Conservation (phyloP, 2,888 invertebrate species). For the Morpho deidamia region DNA sequence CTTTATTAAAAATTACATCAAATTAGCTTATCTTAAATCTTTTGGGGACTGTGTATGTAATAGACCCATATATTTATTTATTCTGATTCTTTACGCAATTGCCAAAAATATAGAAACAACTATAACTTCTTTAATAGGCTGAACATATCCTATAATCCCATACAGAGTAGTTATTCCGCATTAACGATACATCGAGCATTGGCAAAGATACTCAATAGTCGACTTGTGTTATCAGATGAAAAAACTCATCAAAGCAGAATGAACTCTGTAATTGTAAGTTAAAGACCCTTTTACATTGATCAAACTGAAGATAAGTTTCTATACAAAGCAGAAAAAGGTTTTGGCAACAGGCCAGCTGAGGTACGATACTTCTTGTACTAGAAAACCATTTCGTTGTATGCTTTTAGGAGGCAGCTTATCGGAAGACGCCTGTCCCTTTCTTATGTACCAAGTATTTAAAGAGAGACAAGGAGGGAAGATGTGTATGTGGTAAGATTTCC, state of each 20-base stretch:
- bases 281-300: slow-evolving; percentile 5
- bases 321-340: slow-evolving; percentile 21
- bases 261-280: neutral
- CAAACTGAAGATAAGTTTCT: slow-evolving; percentile 16
- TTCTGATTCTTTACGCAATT: neutral
- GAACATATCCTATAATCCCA: slow-evolving; percentile 11
- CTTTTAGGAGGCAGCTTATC: slow-evolving; percentile 8
- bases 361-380: slow-evolving; percentile 29
- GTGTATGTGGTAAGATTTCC: neutral
- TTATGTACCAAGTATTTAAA: slow-evolving; percentile 1
- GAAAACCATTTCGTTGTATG: slow-evolving; percentile 25
- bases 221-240: slow-evolving; percentile 13
- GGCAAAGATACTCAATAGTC: slow-evolving; percentile 31
- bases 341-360: slow-evolving; percentile 30
- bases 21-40: too few relatives aligned
- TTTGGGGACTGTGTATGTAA: too few relatives aligned
- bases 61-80: too few relatives aligned
- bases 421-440: slow-evolving; percentile 12
- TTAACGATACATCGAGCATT: slow-evolving; percentile 37
- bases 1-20: too few relatives aligned
- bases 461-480: neutral
- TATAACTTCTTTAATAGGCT: neutral
- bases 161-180: slow-evolving; percentile 29
- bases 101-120: neutral
- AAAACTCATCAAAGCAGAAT: neutral